phyloP scores from a whole-genome alignment of 2,113 vertebrate species.

The Phyllostomus discolor region DNA sequence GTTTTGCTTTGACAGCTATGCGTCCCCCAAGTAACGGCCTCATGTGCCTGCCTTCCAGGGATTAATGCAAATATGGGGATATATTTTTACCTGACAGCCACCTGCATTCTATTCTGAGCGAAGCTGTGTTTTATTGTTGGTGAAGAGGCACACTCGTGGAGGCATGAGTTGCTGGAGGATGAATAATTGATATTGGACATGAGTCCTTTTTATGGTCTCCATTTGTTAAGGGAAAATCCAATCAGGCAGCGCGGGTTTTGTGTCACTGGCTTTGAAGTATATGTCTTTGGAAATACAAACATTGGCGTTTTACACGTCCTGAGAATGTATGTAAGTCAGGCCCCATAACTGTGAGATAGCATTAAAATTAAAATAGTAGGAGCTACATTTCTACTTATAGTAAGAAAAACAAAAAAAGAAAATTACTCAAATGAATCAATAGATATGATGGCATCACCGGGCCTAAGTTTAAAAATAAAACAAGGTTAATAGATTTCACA shows the following conservation, averaged over 20 bases:
- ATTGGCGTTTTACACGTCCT: background rate
- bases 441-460: background rate
- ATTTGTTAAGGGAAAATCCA: conserved; percentile 33
- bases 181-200: conserved; percentile 28
- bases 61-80: background rate
- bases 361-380: conserved; percentile 2
- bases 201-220: conserved; percentile 40
- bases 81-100: conserved; percentile 23
- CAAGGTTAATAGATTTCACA: background rate
- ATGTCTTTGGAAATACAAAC: conserved; percentile 13
- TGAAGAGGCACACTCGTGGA: background rate
- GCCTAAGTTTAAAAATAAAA: background rate
- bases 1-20: background rate
- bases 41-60: background rate
- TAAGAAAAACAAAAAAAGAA: background rate
- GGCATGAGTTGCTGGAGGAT: background rate
- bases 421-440: background rate
- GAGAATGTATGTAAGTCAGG: background rate
- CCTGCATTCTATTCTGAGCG: background rate
- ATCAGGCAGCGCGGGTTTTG: background rate
- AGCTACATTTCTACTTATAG: background rate
- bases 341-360: background rate
- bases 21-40: background rate
- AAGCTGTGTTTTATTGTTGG: background rate
- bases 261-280: background rate